Evolutionary conservation across 2,113 vertebrate genomes (phyloP).

Genomic region (Pyxicephalus adspersus): DNA sequence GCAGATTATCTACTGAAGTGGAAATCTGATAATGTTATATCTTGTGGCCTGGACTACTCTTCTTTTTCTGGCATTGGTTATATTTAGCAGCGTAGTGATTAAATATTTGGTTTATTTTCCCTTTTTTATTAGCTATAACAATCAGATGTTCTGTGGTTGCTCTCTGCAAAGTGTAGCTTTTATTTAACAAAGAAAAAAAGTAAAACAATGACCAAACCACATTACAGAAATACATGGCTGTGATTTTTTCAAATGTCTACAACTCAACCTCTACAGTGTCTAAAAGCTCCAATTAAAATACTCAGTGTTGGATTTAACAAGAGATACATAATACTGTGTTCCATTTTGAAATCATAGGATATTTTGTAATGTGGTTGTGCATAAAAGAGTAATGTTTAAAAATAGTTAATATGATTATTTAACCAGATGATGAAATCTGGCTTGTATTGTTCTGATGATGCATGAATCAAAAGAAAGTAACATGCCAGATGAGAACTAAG

Average conservation of each 20-base stretch:
- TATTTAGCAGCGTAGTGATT: conserved; percentile 5
- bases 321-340: conserved; percentile 18
- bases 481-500: no score
- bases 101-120: conserved; percentile 27
- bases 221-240: neutral
- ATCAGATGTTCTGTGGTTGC: conserved; percentile 21
- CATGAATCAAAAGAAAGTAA: no score
- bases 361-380: no score
- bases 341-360: conserved; percentile 1
- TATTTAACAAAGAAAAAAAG: conserved; percentile 11
- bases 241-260: neutral
- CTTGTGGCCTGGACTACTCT: neutral
- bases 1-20: neutral
- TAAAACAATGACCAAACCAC: conserved; percentile 30
- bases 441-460: no score
- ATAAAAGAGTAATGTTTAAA: no score
- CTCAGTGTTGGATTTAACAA: conserved; percentile 22
- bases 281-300: conserved; percentile 23
- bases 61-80: conserved; percentile 16
- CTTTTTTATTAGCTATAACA: conserved; percentile 29
- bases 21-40: neutral
- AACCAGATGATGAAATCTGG: no score
- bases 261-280: conserved; percentile 5
- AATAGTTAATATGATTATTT: no score
- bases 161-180: conserved; percentile 9